Evolutionary conservation across 2,888 invertebrate species (phyloP).

Genomic region (Lordiphosa andalusiaca): DNA sequence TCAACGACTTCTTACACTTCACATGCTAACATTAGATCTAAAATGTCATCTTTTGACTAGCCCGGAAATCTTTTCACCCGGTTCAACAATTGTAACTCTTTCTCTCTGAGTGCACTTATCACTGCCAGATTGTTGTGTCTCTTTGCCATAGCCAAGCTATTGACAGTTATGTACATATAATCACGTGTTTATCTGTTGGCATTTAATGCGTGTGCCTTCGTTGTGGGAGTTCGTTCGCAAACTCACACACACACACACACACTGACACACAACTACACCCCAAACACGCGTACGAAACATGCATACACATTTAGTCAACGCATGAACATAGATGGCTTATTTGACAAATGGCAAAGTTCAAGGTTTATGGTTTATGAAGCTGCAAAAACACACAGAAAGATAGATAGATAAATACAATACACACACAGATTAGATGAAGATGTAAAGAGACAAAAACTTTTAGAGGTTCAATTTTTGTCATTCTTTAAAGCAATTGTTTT

Average conservation of each 20-base stretch:
- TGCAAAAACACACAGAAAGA: slow-evolving; percentile 19
- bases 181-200: slow-evolving; percentile 65
- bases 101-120: slow-evolving; percentile 9
- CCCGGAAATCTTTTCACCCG: slow-evolving; percentile 5
- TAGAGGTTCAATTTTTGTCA: neutral
- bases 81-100: slow-evolving; percentile 4
- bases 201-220: slow-evolving; percentile 55
- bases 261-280: slow-evolving; percentile 2
- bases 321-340: slow-evolving; percentile 28
- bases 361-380: slow-evolving; percentile 47
- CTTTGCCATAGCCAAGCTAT: slow-evolving; percentile 22
- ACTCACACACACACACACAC: slow-evolving; percentile 13
- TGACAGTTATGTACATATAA: slow-evolving; percentile 51
- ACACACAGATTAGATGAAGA: neutral
- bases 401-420: neutral
- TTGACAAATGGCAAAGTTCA: slow-evolving; percentile 62
- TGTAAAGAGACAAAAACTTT: neutral
- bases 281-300: slow-evolving; percentile 13
- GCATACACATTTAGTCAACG: slow-evolving; percentile 20
- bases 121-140: slow-evolving; percentile 16
- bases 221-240: slow-evolving; percentile 39
- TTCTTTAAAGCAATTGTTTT: neutral
- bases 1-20: too few relatives aligned
- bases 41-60: too few relatives aligned
- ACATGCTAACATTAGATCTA: too few relatives aligned